Evolutionary conservation across 2,113 vertebrate genomes (phyloP), one percentile per base, ranked within the genome.

Genomic region (Taurulus bubalis): DNA sequence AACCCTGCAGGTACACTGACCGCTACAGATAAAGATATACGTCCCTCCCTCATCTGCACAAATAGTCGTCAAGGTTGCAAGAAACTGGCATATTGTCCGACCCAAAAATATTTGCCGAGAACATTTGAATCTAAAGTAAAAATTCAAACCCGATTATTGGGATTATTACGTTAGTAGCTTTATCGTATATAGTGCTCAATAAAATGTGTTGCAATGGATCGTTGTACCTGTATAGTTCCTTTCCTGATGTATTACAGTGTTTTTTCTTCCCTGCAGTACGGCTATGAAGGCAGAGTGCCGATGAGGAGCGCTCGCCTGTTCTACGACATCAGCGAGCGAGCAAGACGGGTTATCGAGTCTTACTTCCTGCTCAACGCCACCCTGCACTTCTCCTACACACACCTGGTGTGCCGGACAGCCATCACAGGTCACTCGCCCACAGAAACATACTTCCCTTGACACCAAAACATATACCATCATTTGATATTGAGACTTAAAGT

Each of bases 381-480:
- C 0, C 93, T 99, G 58, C 97, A 98, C 88, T 99, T 99, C 94
- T 99, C 98, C 90, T 99, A 98, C 90, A 98, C 98, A 0, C 98
- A 99, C 92, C 92, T 99, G 67, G 98, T 99, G 87, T 99, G 98
- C 85, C 94, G 98, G 83, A 99, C 98, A 0, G 98, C 98, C 15
- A 95, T 99, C 36, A 94, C 95, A 1, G 98, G 98, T 99, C 85
- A 60, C 22, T 45, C 14, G 30, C 42, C 8, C 47, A 51, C 18
- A 32, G 14, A 71, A 38, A 56, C 16, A 28, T 3, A 38, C 5
- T 1, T 45, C 32, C 18, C 34, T 0, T 30, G n/a, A 64, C 30
- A 34, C 69, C 4, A 20, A 32, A 49, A 78, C 22, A 6, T 2
- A 18, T 30, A 15, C 24, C 6, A 8, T 30, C 34, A 26, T 62